These are phyloP conservation scores for Zaprionus kolodkinae DNA, from an alignment of 1,140 invertebrate genomes.

Conservation along the genomic window DNA sequence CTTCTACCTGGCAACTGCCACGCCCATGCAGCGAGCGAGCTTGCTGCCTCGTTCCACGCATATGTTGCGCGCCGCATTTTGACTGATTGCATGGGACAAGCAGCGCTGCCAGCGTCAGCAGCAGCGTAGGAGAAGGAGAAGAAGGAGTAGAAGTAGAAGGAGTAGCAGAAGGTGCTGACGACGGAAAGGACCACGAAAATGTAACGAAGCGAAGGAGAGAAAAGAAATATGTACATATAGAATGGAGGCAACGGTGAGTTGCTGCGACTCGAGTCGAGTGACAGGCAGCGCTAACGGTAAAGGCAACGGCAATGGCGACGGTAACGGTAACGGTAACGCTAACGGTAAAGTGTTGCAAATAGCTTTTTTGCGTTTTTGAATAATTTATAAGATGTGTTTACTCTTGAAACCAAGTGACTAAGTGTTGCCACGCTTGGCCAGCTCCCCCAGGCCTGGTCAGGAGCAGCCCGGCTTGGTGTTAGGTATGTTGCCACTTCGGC, in stretches of 20 bases:
- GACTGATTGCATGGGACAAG: slow-evolving; percentile 76
- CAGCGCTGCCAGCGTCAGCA: slow-evolving; percentile 29
- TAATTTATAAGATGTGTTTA: slow-evolving; percentile 83
- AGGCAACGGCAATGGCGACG: slow-evolving; percentile 69
- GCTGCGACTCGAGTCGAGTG: slow-evolving; percentile 27
- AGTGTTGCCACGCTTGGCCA: slow-evolving; percentile 64
- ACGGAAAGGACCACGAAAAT: slow-evolving; percentile 4
- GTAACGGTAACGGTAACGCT: slow-evolving; percentile 70
- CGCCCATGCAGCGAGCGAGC: slow-evolving; percentile 29
- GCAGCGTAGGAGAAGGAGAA: slow-evolving; percentile 6
- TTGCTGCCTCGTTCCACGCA: slow-evolving; percentile 44
- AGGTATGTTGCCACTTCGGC: slow-evolving; percentile 6
- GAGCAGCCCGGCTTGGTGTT: not conserved
- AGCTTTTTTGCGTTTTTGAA: slow-evolving; percentile 82
- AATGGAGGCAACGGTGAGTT: slow-evolving; percentile 21
- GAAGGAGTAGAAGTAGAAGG: not conserved
- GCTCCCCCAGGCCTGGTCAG: slow-evolving; percentile 28
- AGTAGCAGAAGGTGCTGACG: not conserved
- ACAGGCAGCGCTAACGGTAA: slow-evolving; percentile 46
- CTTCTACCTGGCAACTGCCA: slow-evolving; percentile 60
- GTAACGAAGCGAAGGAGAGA: slow-evolving; percentile 11
- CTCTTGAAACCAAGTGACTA: slow-evolving; percentile 81
- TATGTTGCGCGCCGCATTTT: slow-evolving; percentile 77
- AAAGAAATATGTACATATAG: slow-evolving; percentile 40
- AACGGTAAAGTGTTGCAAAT: slow-evolving; percentile 82